Evolutionary conservation across 2,797 vertebrate species (phyloP), one percentile per base, ranked within the genome.

Genomic region (Taeniopygia guttata): DNA sequence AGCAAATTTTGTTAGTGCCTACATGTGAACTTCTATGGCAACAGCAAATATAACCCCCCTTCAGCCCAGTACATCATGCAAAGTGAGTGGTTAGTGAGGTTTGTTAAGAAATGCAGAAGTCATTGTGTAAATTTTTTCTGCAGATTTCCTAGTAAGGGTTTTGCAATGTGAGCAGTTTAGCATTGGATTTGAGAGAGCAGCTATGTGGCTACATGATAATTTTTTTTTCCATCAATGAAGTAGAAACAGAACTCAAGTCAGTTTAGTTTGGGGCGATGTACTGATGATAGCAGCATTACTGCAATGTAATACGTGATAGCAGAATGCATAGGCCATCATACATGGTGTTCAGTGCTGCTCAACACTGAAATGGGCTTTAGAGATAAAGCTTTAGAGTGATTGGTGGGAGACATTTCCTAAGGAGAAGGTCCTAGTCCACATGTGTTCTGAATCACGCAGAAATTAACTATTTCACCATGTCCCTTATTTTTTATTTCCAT

Each of bases 181-280:
- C 26, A 23, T 7, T 55, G 54, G 40, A 32, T 84, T 78, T 89
- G 74, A 91, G 62, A 66, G 32, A 60, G 34, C 30, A 73, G 27
- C 23, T 56, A 0, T 62, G 56, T 70, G 45, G 19, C 77, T 78
- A 2, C 25, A 13, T 27, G 30, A 16, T 74, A 42, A 7, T 29
- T 18, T 54, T 60, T 38, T 89, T 25, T 22, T n/a, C n/a, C n/a
- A 30, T 46, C 1, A 1, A 7, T 59, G n/a, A 77, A 77, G 8
- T 25, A 59, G 70, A 88, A 76, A 2, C 4, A 36, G 48, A 81
- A 67, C 43, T 54, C 18, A 34, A 20, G 23, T 66, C 13, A 2
- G 5, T 38, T 16, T 59, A 4, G 8, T 58, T 82, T 0, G 1
- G 36, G 49, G 51, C 4, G 2, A 0, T 7, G 5, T 55, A 54